These are phyloP conservation scores for Cataglyphis altisquamis DNA, from an alignment of 2,888 invertebrate genomes.

Conservation along the genomic window DNA sequence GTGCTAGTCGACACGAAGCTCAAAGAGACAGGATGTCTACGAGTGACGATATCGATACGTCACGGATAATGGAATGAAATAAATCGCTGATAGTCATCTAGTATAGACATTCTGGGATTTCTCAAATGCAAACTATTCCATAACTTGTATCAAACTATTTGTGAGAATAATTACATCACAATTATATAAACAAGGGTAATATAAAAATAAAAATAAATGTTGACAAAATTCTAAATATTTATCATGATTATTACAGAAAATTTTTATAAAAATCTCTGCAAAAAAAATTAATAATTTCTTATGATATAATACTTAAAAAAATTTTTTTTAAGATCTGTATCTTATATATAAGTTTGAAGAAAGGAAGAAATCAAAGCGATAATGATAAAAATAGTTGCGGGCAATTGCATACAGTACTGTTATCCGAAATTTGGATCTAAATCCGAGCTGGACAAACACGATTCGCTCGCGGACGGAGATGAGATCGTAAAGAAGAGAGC, in stretches of 20 bases:
- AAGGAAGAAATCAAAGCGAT: background rate
- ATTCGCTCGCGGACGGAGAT: constrained; percentile 20
- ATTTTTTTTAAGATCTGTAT: background rate
- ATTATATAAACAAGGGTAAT: background rate
- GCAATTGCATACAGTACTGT: too few species aligned
- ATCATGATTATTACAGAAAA: background rate
- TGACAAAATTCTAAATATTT: constrained; percentile 2
- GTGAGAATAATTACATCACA: background rate
- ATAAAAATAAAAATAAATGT: background rate
- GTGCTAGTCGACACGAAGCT: constrained; percentile 82
- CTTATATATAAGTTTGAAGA: background rate
- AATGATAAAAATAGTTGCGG: background rate
- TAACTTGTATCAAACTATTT: background rate
- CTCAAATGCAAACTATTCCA: background rate
- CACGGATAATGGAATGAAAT: constrained; percentile 28
- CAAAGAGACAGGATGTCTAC: constrained; percentile 54
- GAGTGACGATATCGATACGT: constrained; percentile 50
- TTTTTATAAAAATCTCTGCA: background rate
- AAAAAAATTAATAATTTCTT: background rate
- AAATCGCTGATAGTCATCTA: background rate
- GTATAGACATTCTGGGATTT: background rate
- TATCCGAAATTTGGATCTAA: constrained; percentile 10
- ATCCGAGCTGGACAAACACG: constrained; percentile 64
- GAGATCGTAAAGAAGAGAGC: constrained; percentile 57
- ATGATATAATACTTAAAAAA: background rate